phyloP scores from a whole-genome alignment of 2,113 vertebrate species.

The Ondatra zibethicus region DNA sequence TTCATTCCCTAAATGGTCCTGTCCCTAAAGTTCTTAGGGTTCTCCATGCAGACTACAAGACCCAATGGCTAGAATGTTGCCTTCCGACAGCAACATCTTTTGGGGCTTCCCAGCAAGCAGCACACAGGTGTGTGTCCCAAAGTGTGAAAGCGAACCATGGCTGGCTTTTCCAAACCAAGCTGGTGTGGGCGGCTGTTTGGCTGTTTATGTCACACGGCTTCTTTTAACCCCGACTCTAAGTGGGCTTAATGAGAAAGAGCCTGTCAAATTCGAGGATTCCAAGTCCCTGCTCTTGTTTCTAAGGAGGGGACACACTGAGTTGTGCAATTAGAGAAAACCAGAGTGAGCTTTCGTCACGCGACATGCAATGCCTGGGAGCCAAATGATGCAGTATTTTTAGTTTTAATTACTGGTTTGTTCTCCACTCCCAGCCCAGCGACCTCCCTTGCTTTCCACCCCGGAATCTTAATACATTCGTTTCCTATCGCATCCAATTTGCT shows the following conservation, averaged over 20 bases:
- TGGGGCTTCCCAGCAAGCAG: neutral
- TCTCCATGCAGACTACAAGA: neutral
- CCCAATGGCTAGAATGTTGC: neutral
- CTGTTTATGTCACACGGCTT: neutral
- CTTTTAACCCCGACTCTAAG: slow-evolving; percentile 45
- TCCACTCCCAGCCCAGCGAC: slow-evolving; percentile 44
- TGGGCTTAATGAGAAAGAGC: slow-evolving; percentile 50
- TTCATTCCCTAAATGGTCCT: neutral
- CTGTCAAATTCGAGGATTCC: slow-evolving; percentile 18
- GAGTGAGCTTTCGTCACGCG: slow-evolving; percentile 64
- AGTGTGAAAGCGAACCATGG: neutral
- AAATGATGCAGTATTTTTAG: slow-evolving; percentile 76
- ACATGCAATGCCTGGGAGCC: slow-evolving; percentile 65
- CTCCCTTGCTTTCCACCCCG: slow-evolving; percentile 10
- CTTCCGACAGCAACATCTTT: neutral
- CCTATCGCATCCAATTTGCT: slow-evolving; percentile 11
- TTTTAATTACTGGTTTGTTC: slow-evolving; percentile 77
- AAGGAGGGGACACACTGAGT: slow-evolving; percentile 59
- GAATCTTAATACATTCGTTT: slow-evolving; percentile 59
- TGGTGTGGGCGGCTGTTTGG: neutral
- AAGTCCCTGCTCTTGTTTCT: slow-evolving; percentile 17
- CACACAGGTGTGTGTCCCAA: neutral
- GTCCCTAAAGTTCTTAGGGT: neutral
- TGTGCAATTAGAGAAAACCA: slow-evolving; percentile 61
- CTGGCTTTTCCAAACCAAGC: neutral